Base-by-base conservation (phyloP, 2,888 invertebrate species). In the Griposia aprilina region DNA sequence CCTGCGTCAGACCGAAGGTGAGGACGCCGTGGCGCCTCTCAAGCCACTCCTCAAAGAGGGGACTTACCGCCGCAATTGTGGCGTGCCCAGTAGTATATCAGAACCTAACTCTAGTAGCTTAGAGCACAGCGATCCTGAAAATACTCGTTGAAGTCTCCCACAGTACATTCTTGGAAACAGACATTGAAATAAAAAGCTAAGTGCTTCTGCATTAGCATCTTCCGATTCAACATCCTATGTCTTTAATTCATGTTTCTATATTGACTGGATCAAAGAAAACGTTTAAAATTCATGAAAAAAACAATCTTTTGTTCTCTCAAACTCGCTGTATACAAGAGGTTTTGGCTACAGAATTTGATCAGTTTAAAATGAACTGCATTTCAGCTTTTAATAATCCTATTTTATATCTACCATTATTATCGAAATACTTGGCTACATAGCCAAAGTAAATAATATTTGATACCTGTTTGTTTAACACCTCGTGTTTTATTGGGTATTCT, bases 391-490 rank as follows among this genome's bases (percentile, higher is more conserved):
- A 13, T 62, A 79, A 62, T 48, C 26, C 55, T 70, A 20, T 80
- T 78, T 78, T 80, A 71, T 41, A 26, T 65, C 41, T 65, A 45
- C 50, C 8, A 45, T 52, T 78, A 50, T 57, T 80, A 36, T 48
- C 13, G 2, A 41, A 80, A 80, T 62, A 55, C n/a, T 80, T 78
- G 71, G 71, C 78, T 63, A 20, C 71, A 30, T 50, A 30, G n/a
- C 0, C 11, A 48, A 55, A 55, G 26, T 30, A 48, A 55, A 55
- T 79, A 52, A 55, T 68, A 67, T 66, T 45, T 55, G 13, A 52
- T 62, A 48, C 8, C 45, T 48, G 60, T 79, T 68, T 80, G 55
- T 70, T 41, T 71, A 4, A 50, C n/a, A 41, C 36, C 36, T 36
- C 30, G 48, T 11, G 48, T 26, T 41, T 41, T 60, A 55, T 76